Base-by-base conservation (phyloP, 2,888 invertebrate genomes). In the Cosmia pyralina region DNA sequence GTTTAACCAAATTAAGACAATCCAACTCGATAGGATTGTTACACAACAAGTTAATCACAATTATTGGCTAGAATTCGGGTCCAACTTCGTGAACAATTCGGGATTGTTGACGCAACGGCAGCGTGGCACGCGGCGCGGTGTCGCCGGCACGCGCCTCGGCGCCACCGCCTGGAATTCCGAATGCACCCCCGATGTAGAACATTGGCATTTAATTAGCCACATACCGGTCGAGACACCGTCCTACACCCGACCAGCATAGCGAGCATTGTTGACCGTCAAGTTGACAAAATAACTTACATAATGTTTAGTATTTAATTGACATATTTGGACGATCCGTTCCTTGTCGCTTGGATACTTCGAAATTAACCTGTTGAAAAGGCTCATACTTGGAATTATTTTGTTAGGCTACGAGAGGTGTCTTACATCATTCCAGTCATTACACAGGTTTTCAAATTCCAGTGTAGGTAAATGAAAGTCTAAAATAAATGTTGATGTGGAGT, bases 191-290 rank as follows among this genome's bases (percentile, higher is more conserved):
- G 75, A 72, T 89, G 88, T 90, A 90, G 89, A 91, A 88, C 93
- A 91, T 91, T 88, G 96, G 95, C 94, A 96, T 96, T 96, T 96
- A 96, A 96, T 96, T 96, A 96, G 93, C 94, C 95, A 93, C 95
- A 94, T 94, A 92, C 95, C 94, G 83, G 71, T 88, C 88, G 88
- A 90, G 89, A 90, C 88, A 87, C 90, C 88, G 89, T 89, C 89
- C 91, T 83, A 87, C 86, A 86, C 88, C 89, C 90, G 88, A 85
- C 87, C 91, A 86, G 88, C 92, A 96, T 96, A 88, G 88, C 90
- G 89, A 87, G 89, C 91, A 95, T 96, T 93, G 92, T 93, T 94
- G 86, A 84, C 88, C 89, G 90, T 88, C 90, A 91, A 91, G 89
- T 92, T 92, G 88, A 90, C 91, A 91, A 85, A 92, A 94, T 94